phyloP scores from a whole-genome alignment of 1,140 invertebrate genomes.

The Mycetomoellerius zeteki region DNA sequence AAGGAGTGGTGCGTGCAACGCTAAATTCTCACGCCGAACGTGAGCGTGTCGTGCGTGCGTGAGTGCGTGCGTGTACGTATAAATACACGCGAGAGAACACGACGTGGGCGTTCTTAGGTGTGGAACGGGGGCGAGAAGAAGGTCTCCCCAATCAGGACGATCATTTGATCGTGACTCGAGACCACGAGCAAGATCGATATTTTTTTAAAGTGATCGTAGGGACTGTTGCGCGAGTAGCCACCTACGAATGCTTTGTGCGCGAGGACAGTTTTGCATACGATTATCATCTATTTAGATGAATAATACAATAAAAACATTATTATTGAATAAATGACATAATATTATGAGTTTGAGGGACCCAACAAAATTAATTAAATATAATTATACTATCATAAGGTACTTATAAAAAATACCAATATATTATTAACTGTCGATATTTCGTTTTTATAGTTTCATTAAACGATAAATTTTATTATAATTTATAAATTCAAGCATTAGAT shows the following conservation, averaged over 20 bases:
- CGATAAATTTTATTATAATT: not conserved
- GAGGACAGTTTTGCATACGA: slow-evolving; percentile 38
- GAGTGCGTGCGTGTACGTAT: slow-evolving; percentile 15
- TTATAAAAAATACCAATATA: not conserved
- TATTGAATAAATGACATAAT: not conserved
- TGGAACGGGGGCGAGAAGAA: slow-evolving; percentile 78
- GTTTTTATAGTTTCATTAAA: not conserved
- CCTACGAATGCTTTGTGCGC: slow-evolving; percentile 57
- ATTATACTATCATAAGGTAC: not conserved
- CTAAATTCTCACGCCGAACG: slow-evolving; percentile 77
- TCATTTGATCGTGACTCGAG: slow-evolving; percentile 67
- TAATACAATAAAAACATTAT: slow-evolving; percentile 23
- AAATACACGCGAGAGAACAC: slow-evolving; percentile 66
- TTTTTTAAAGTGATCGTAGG: slow-evolving; percentile 44
- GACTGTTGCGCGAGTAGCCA: slow-evolving; percentile 51
- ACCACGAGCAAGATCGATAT: slow-evolving; percentile 55
- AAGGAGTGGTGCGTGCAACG: slow-evolving; percentile 77
- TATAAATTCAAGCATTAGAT: not conserved
- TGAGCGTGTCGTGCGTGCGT: slow-evolving; percentile 55
- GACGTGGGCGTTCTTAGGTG: slow-evolving; percentile 74
- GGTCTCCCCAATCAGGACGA: slow-evolving; percentile 62
- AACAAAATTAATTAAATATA: not conserved
- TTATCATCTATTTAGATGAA: slow-evolving; percentile 1
- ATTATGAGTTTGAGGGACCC: not conserved
- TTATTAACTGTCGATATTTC: not conserved